Evolutionary conservation across 2,888 invertebrate species (phyloP).

Genomic region (Ganaspis brasiliensis): DNA sequence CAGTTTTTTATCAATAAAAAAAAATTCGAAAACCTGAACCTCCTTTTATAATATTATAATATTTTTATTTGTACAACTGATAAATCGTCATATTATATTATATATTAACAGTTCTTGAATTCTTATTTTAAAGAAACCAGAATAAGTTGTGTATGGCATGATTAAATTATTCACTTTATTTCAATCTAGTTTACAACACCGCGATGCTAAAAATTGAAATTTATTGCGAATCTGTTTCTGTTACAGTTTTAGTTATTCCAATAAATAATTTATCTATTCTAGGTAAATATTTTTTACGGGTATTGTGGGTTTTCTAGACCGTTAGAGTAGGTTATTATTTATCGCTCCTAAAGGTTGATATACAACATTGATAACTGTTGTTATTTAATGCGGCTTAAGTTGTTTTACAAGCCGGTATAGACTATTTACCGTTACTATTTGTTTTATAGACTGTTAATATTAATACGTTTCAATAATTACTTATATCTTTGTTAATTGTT

Average conservation of each 20-base stretch:
- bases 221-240: neutral
- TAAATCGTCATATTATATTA: too few species aligned
- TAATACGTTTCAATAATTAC: neutral
- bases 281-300: neutral
- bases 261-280: neutral
- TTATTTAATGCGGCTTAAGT: conserved; percentile 1
- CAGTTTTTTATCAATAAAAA: too few species aligned
- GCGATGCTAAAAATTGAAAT: too few species aligned
- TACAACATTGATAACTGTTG: conserved; percentile 9
- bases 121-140: too few species aligned
- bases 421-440: neutral
- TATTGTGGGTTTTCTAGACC: neutral
- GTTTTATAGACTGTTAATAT: neutral
- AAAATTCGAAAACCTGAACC: too few species aligned
- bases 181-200: too few species aligned
- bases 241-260: neutral
- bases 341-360: conserved; percentile 6
- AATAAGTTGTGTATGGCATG: too few species aligned
- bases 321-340: conserved; percentile 1
- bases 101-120: too few species aligned
- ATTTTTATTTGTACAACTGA: too few species aligned
- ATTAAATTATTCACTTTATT: too few species aligned
- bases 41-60: too few species aligned
- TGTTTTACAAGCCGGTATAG: conserved; percentile 2
- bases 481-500: neutral